Evolutionary conservation across 2,113 vertebrate genomes (phyloP).

Genomic region (Rhinopomastus cyanomelas): DNA sequence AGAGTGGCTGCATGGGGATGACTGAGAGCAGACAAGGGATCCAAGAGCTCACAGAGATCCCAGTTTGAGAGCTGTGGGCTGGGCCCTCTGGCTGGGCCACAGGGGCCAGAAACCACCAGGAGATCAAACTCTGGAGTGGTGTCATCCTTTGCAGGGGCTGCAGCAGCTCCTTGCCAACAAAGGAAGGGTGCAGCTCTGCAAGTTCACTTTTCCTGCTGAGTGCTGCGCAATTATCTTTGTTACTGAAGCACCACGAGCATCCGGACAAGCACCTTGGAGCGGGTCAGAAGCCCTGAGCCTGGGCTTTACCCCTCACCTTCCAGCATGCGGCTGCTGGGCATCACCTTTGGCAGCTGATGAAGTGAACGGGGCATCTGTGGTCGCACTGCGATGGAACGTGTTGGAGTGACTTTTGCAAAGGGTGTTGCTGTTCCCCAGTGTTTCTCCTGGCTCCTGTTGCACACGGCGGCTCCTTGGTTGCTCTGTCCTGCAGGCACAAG

Average conservation of each 20-base stretch:
- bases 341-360: not conserved
- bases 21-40: rapidly evolving
- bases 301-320: not conserved
- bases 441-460: not conserved
- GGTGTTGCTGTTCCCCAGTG: rapidly evolving
- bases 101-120: not conserved
- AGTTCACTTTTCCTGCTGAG: not conserved
- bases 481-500: not conserved
- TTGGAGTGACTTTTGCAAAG: not conserved
- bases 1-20: not conserved
- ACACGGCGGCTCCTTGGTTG: rapidly evolving
- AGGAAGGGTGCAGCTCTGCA: not conserved
- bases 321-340: not conserved
- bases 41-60: rapidly evolving
- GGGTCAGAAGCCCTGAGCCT: not conserved
- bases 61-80: rapidly evolving
- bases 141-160: not conserved
- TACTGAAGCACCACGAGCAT: not conserved
- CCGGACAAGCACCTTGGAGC: not conserved
- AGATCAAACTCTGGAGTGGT: not conserved
- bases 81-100: not conserved
- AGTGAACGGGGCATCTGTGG: rapidly evolving
- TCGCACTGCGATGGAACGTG: not conserved
- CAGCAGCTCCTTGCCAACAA: rapidly evolving
- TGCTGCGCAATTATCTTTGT: not conserved